These are phyloP conservation scores for Anodontia alba DNA, from an alignment of 2,888 invertebrate species.

Conservation along the genomic window DNA sequence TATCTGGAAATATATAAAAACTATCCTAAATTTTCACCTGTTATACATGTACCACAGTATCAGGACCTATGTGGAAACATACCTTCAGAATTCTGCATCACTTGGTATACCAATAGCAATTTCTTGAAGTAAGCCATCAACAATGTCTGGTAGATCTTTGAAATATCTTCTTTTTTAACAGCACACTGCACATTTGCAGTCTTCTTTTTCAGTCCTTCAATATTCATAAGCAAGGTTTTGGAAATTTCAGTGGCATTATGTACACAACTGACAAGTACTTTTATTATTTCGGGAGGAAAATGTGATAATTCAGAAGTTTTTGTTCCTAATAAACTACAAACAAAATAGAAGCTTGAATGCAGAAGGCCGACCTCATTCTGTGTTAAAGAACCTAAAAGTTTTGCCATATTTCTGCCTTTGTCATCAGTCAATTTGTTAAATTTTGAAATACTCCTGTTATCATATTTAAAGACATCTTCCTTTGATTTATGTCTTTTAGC, in stretches of 20 bases:
- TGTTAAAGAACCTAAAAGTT: not conserved
- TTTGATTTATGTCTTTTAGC: not conserved
- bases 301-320: not conserved
- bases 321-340: not conserved
- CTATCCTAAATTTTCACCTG: no score
- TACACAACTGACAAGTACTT: not conserved
- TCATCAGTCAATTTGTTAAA: not conserved
- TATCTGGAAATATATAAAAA: no score
- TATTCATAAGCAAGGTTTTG: not conserved
- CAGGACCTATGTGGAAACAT: no score
- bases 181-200: not conserved
- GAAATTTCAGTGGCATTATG: not conserved
- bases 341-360: not conserved
- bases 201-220: not conserved
- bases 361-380: not conserved
- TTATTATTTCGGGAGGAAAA: not conserved
- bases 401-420: not conserved
- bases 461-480: not conserved
- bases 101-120: not conserved
- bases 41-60: no score
- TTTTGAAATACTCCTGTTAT: not conserved
- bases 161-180: not conserved
- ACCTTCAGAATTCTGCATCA: not conserved
- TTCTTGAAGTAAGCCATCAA: slow-evolving; percentile 8
- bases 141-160: slow-evolving; percentile 11